Evolutionary conservation across 2,888 invertebrate species (phyloP).

Genomic region (Prenolepis imparis): DNA sequence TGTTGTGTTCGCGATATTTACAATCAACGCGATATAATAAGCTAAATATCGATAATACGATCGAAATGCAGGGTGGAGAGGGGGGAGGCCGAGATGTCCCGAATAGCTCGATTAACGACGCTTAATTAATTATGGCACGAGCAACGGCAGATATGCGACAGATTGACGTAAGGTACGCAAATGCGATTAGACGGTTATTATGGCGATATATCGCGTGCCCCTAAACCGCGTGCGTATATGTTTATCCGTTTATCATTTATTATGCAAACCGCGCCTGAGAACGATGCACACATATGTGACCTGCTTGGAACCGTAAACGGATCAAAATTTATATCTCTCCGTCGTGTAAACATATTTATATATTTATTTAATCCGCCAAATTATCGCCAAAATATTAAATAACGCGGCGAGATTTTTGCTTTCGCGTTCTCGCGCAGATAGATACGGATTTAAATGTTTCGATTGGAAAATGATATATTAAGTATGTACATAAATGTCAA

Average conservation of each 20-base stretch:
- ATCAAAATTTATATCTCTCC: neutral
- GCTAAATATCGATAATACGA: constrained; percentile 38
- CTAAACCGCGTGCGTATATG: constrained; percentile 7
- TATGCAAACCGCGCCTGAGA: neutral
- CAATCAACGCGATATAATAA: constrained; percentile 2
- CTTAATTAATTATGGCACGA: constrained; percentile 42
- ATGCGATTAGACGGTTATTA: constrained; percentile 51
- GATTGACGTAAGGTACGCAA: constrained; percentile 50
- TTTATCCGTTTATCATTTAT: constrained; percentile 9
- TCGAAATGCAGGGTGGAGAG: neutral
- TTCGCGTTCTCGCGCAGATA: neutral
- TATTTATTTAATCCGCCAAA: neutral
- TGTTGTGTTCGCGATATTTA: constrained; percentile 8
- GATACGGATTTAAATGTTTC: neutral
- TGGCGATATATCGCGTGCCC: neutral
- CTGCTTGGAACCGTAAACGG: neutral
- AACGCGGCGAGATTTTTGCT: neutral
- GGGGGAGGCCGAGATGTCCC: neutral
- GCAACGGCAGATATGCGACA: constrained; percentile 28
- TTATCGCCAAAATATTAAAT: neutral
- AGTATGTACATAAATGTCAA: neutral
- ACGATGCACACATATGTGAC: neutral
- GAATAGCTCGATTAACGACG: constrained; percentile 18
- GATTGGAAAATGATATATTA: neutral
- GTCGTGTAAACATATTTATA: neutral